Conservation (phyloP, 2,113 vertebrate genomes). For the Brevimyrus niger region DNA sequence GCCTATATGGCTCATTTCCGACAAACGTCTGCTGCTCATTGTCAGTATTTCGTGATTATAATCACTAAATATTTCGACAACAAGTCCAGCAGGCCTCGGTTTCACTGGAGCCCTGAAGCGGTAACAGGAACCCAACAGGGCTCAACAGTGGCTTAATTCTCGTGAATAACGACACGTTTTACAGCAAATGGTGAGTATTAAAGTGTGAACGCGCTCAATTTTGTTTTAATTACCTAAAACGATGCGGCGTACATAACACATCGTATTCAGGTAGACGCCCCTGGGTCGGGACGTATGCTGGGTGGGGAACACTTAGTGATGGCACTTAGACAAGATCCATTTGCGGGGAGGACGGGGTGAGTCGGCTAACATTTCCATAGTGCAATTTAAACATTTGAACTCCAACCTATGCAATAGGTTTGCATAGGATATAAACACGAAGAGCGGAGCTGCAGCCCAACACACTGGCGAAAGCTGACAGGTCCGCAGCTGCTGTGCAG, state of each 20-base stretch:
- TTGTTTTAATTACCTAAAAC: background rate
- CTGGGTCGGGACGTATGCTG: background rate
- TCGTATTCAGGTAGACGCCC: background rate
- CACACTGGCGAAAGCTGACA: background rate
- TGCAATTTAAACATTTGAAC: background rate
- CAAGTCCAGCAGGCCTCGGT: background rate
- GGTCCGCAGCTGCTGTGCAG: background rate
- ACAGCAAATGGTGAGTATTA: background rate
- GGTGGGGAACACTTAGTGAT: background rate
- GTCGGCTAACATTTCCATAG: background rate
- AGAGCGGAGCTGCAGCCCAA: background rate
- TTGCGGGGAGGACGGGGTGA: background rate
- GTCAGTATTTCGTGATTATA: background rate
- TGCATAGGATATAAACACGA: background rate
- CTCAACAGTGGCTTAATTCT: background rate
- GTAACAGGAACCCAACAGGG: background rate
- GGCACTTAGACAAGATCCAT: background rate
- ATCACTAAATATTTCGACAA: constrained; percentile 3
- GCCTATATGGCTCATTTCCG: background rate
- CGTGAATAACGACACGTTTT: background rate
- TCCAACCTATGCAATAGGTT: background rate
- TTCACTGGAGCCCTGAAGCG: background rate
- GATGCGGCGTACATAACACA: background rate
- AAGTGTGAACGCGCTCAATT: background rate
- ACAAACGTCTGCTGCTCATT: background rate